phyloP scores from a whole-genome alignment of 1,140 invertebrate genomes.

The Acromyrmex echinatior region DNA sequence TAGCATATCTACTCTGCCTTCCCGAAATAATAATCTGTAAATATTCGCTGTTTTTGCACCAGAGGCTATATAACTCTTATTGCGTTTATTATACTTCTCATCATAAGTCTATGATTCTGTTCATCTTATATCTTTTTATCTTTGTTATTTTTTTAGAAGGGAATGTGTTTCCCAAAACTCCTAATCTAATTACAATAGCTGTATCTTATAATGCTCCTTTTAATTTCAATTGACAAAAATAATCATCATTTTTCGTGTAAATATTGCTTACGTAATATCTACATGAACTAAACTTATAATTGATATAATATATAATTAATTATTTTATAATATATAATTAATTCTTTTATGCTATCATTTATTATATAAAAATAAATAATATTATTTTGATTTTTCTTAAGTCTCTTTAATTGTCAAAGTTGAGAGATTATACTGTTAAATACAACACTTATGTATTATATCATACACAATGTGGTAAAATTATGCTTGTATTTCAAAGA shows the following conservation, averaged over 20 bases:
- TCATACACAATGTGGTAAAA: not conserved
- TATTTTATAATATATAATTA: slow-evolving; percentile 1
- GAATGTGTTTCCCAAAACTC: not conserved
- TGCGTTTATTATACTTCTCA: not conserved
- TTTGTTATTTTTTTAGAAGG: not conserved
- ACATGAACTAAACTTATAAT: not conserved
- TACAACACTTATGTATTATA: not conserved
- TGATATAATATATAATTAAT: not conserved
- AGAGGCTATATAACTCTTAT: slow-evolving; percentile 62
- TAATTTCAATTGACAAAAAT: not conserved
- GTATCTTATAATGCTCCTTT: slow-evolving; percentile 24
- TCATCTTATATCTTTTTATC: not conserved
- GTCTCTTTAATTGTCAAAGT: slow-evolving; percentile 1
- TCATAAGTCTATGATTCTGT: not conserved
- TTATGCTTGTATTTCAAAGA: slow-evolving; percentile 4
- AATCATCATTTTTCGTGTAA: slow-evolving; percentile 9
- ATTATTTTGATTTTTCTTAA: not conserved
- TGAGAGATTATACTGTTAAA: not conserved
- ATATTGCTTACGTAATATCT: slow-evolving; percentile 15
- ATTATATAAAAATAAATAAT: slow-evolving; percentile 22
- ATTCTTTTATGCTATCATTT: slow-evolving; percentile 16
- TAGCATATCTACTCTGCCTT: slow-evolving; percentile 78
- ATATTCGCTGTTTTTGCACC: slow-evolving; percentile 62
- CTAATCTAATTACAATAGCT: slow-evolving; percentile 14
- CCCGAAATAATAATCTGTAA: slow-evolving; percentile 48